Conservation (phyloP, 2,888 invertebrate genomes). For the Labia minor region DNA sequence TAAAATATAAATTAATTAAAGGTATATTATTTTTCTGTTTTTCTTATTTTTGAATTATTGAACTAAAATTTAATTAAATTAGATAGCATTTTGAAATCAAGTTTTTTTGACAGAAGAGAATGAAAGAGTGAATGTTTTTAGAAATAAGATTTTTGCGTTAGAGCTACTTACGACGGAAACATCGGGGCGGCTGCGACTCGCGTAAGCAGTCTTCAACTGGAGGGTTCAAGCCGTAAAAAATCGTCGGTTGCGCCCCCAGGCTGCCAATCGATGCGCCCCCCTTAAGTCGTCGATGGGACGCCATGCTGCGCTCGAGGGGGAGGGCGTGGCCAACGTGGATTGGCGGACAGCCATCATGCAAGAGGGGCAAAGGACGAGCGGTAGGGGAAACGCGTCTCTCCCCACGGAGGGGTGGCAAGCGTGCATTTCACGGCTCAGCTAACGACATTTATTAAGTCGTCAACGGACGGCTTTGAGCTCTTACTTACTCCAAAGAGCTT, state of each 20-base stretch:
- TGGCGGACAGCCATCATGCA: neutral
- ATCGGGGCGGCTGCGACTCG: neutral
- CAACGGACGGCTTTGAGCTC: neutral
- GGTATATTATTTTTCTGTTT: no score
- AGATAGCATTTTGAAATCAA: no score
- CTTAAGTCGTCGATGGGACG: neutral
- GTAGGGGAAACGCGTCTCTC: neutral
- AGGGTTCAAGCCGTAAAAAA: neutral
- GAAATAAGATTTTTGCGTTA: neutral
- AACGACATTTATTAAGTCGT: slow-evolving; percentile 13
- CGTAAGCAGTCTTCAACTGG: slow-evolving; percentile 3
- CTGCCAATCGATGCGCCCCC: neutral
- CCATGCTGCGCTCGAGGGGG: neutral
- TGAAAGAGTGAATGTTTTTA: neutral
- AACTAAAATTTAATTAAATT: no score
- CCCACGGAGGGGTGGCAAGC: neutral
- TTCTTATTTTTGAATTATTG: no score
- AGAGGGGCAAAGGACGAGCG: neutral
- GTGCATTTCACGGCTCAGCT: slow-evolving; percentile 8
- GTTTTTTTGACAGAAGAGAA: no score
- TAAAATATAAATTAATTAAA: no score
- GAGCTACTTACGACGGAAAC: neutral
- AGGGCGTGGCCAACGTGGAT: neutral
- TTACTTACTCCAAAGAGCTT: neutral
- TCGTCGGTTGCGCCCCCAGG: neutral